Base-by-base conservation (phyloP, 2,888 invertebrate genomes). In the Halictus ligatus region DNA sequence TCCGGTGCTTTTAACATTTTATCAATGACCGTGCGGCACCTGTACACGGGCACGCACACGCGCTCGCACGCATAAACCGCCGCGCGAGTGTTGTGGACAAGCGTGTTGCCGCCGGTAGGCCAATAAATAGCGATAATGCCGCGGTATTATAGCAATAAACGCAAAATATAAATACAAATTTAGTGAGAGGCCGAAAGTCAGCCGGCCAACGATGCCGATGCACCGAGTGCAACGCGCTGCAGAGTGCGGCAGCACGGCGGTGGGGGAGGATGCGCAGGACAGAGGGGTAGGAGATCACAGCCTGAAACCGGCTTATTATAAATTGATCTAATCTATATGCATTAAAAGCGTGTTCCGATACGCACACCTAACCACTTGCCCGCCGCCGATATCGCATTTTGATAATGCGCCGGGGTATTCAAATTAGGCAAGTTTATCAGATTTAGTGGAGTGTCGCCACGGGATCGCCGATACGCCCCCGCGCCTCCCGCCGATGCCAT, bases 321-420 rank as follows among this genome's bases (percentile, higher is more conserved):
- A 94, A 94, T 94, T 94, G 93, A 94, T 94, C 94, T 94, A 94
- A 94, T 94, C 94, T 94, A 93, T 94, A 94, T 94, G 94, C 94
- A 94, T 94, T 94, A 93, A 93, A 94, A 93, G 92, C 93, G 89
- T 92, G 93, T 92, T 92, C 90, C 92, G 92, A 92, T 92, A 92
- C 91, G 92, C 89, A 89, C 88, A 88, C 86, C 69, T 73, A 88
- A 86, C 90, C 91, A 89, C 92, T 91, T 90, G 92, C 90, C 83
- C 88, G 86, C 89, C 81, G 75, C 88, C 91, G 93, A 94, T 94
- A 94, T 94, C 94, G 92, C 93, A 93, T 94, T 94, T 94, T 94
- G 94, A 94, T 94, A 94, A 94, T 94, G 92, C 93, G 89, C 90
- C 85, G 86, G 92, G 91, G 92, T 94, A 94, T 94, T 94, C 94